Evolutionary conservation across 2,797 vertebrate species (phyloP), one percentile per base, ranked within the genome.

Genomic region (Sphaeramia orbicularis): DNA sequence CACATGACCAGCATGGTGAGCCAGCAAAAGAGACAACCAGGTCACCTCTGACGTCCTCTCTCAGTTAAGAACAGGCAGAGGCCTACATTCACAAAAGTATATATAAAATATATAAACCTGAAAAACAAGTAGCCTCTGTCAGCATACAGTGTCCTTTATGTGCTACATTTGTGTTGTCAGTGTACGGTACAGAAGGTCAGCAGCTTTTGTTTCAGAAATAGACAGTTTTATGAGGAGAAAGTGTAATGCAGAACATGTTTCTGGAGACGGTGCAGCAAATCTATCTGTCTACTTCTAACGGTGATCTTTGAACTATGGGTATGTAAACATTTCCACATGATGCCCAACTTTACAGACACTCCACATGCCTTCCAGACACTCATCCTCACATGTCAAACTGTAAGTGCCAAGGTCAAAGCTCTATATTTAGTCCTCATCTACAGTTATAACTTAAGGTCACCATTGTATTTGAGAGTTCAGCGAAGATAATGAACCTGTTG

Each of bases 11-110:
- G 18, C 2, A 42, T 60, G 35, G 63, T 19, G 43, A 73, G 81
- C 84, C 84, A 89, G 68, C n/a, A 19, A 49, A 12, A 41, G 41
- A 77, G 61, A 73, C 74, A 80, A 47, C 11, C 69, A 53, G 85
- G 89, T 90, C 86, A 90, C 91, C 87, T 90, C 81, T 86, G 63
- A 71, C 60, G 51, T 35, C 44, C 14, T 52, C 27, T 52, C 13
- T 50, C 24, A 47, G 65, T 44, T 51, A 27, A 65, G 50, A 67
- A 60, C 14, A 76, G 10, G 32, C 32, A 10, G 40, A 44, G 24
- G 35, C 36, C 41, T 47, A 37, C 15, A 30, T 12, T 51, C 14
- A 45, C n/a, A 60, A 63, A 49, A n/a, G 51, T 47, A 1, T n/a
- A 56, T 40, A 14, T 42, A 30, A 41, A 19, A 37, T 19, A 24